phyloP scores from a whole-genome alignment of 2,797 vertebrate species.

The Urophycis tenuis region DNA sequence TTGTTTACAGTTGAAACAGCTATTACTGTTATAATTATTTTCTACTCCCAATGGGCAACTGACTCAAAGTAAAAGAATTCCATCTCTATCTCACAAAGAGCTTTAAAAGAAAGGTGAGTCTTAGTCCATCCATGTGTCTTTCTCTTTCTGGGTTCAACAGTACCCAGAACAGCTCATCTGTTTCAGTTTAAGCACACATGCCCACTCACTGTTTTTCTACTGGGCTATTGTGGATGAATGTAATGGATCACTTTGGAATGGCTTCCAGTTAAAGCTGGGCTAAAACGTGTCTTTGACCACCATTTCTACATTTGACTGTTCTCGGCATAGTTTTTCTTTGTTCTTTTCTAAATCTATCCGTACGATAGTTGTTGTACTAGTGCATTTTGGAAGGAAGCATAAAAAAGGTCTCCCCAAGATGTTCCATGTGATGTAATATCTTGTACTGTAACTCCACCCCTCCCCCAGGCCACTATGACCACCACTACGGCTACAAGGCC shows the following conservation, averaged over 20 bases:
- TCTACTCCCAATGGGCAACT: too few species aligned
- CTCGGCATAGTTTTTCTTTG: neutral
- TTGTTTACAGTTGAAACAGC: neutral
- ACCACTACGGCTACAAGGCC: constrained; percentile 87
- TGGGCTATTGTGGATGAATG: neutral
- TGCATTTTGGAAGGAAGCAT: neutral
- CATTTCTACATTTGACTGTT: neutral
- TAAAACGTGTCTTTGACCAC: neutral
- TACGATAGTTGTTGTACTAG: neutral
- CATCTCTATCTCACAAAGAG: too few species aligned
- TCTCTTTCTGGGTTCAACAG: neutral
- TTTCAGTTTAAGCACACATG: neutral
- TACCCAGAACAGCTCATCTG: neutral
- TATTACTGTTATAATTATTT: too few species aligned
- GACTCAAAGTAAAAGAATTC: too few species aligned
- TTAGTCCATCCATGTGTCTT: neutral
- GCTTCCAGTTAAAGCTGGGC: neutral
- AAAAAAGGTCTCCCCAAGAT: neutral
- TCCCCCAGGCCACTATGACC: constrained; percentile 84
- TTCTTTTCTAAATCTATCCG: neutral
- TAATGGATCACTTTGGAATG: neutral
- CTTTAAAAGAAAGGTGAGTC: neutral
- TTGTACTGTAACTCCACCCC: too few species aligned
- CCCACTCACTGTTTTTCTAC: neutral
- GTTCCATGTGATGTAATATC: too few species aligned